phyloP scores from a whole-genome alignment of 2,888 invertebrate species.

The Elaeidobius kamerunicus region DNA sequence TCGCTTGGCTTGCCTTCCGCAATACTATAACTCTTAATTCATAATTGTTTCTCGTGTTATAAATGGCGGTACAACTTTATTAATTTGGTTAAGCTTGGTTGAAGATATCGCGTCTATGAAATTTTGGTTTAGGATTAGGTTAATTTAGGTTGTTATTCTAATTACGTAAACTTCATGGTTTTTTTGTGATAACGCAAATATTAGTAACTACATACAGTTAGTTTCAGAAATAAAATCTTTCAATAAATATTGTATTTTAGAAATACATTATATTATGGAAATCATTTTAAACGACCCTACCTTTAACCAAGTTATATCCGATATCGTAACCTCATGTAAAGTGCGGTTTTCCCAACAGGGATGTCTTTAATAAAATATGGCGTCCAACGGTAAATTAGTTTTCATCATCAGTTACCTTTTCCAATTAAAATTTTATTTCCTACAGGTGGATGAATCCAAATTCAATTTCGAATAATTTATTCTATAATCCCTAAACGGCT shows the following conservation, averaged over 20 bases:
- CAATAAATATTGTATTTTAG: no score
- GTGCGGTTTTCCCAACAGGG: neutral
- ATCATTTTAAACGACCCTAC: no score
- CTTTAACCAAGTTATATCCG: no score
- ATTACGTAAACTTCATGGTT: no score
- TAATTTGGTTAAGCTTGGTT: conserved; percentile 6
- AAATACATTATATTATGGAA: no score
- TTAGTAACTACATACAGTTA: no score
- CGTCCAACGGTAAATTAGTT: neutral
- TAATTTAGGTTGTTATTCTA: no score
- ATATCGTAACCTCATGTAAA: no score
- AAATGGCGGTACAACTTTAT: conserved; percentile 14
- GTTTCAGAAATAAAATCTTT: no score
- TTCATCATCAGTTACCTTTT: neutral
- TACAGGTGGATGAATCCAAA: neutral
- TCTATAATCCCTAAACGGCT: neutral
- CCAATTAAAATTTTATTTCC: neutral
- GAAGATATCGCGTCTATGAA: no score
- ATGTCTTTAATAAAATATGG: neutral
- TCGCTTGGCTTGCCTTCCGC: conserved; percentile 8
- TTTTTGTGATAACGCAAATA: no score
- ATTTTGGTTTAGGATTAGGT: no score
- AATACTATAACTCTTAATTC: conserved; percentile 23
- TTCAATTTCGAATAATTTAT: neutral
- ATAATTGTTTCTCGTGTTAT: conserved; percentile 20